Evolutionary conservation across 2,888 invertebrate genomes (phyloP), one percentile per base, ranked within the genome.

Genomic region (Deladenus siricidicola): DNA sequence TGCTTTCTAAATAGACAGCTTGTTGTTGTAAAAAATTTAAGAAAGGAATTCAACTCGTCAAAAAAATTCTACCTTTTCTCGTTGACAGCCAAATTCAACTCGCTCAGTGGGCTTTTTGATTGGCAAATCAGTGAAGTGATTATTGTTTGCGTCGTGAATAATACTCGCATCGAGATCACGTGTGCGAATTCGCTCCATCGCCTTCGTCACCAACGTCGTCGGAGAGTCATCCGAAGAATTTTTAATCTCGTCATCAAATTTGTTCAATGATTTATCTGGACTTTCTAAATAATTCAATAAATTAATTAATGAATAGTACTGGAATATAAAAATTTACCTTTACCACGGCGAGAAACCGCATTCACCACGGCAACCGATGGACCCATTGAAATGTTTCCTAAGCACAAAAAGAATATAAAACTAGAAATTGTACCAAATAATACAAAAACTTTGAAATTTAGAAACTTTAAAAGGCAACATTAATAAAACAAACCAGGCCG

Each of bases 111-210:
- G 55, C 26, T n/a, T 23, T 48, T 50, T 30, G 29, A 19, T 26
- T 21, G 28, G 8, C 4, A n/a, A n/a, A 17, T n/a, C 10, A 17
- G 42, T 42, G 42, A n/a, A 42, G n/a, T 42, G 10, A n/a, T 42
- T 17, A n/a, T 42, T 42, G 10, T 10, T 42, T n/a, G 42, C 14
- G 10, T 26, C 28, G 29, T 26, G 29, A 14, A 50, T 10, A 17
- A 26, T n/a, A 45, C 30, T 30, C 8, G 59, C 24, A 8, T 21
- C 59, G n/a, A 59, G 17, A 19, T 59, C 43, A 45, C 59, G 42
- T 26, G 50, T 42, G 24, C 47, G 47, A 26, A 59, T 57, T 43
- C 45, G 17, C 56, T 60, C 52, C 34, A 59, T 47, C 1, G 59
- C 34, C 34, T 59, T 60, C 30, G 60, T 29, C 21, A 44, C 39